Base-by-base conservation (phyloP, 2,113 vertebrate species). In the Lepus timidus region DNA sequence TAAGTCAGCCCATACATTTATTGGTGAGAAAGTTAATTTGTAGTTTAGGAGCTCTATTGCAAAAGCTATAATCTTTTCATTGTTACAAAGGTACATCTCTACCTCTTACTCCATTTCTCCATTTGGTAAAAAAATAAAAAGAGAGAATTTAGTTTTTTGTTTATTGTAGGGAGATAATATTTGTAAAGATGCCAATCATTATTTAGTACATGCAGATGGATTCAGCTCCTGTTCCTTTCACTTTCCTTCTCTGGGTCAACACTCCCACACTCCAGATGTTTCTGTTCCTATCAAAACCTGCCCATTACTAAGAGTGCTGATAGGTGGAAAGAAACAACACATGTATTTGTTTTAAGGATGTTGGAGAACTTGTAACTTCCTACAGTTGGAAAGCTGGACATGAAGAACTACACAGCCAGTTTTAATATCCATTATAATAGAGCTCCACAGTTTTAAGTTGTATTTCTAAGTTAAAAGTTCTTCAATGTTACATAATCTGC, bases 11-110 rank as follows among this genome's bases (percentile, higher is more conserved):
- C 11, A 31, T 81, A 61, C 29, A 70, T 89, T 61, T 95, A 19
- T 65, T 71, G 87, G 61, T 71, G 75, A 68, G 61, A 17, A 85
- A 88, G 81, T 58, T 31, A 90, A 80, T 90, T 71, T 36, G 58
- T 96, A 52, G 78, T n/a, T 85, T 85, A 70, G 74, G 58, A 67
- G 36, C 9, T 64, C 33, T 75, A 27, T 44, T 51, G 27, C 31
- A 91, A 93, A 91, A 90, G n/a, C n/a, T 52, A 64, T 16, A 52
- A 44, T 68, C 19, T 83, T 44, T 88, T 22, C 44, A 36, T 74
- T 73, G 14, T 25, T 44, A 31, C 10, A 68, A 93, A 87, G n/a
- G 12, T 7, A 6, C 17, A 49, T 68, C n/a, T 95, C 52, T 62
- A 80, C 36, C 27, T 55, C 68, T 49, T 73, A 31, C 22, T 1